Evolutionary conservation across 2,888 invertebrate species (phyloP).

Genomic region (Nebria salina): DNA sequence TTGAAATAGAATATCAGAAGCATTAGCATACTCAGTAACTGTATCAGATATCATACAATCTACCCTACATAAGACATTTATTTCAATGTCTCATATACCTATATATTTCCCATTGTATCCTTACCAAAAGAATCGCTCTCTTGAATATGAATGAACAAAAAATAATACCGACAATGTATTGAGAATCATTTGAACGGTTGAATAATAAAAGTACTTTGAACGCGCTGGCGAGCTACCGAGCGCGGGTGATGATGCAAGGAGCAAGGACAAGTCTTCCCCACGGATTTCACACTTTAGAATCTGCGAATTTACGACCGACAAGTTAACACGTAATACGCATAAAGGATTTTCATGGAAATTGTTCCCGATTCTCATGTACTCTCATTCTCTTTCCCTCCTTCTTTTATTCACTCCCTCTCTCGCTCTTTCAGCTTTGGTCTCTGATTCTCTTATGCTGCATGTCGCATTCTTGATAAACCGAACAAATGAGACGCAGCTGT

Average conservation of each 20-base stretch:
- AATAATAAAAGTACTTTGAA: neutral
- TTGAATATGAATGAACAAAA: neutral
- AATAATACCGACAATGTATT: neutral
- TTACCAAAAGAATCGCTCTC: neutral
- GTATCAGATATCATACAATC: too few species aligned
- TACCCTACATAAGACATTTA: neutral
- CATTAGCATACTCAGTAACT: too few species aligned
- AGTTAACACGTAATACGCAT: slow-evolving; percentile 45
- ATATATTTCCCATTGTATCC: neutral
- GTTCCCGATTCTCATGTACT: slow-evolving; percentile 26
- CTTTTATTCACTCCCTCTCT: neutral
- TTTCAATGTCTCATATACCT: neutral
- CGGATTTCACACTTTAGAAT: slow-evolving; percentile 36
- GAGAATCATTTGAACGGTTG: slow-evolving; percentile 1
- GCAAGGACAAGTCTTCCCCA: slow-evolving; percentile 2
- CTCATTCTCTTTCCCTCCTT: neutral
- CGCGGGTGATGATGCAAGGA: neutral
- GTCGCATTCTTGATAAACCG: slow-evolving; percentile 9
- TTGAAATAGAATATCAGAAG: too few species aligned
- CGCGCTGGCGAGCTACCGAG: neutral
- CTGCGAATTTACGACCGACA: slow-evolving; percentile 45
- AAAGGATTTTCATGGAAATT: slow-evolving; percentile 45
- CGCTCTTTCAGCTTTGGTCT: neutral
- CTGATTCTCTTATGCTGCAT: neutral
- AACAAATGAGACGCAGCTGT: slow-evolving; percentile 39